Percentiles rank a stretch among this genome's conserved stretches.
Conservation (phyloP, 1,140 invertebrate species). For the Cherax destructor region DNA sequence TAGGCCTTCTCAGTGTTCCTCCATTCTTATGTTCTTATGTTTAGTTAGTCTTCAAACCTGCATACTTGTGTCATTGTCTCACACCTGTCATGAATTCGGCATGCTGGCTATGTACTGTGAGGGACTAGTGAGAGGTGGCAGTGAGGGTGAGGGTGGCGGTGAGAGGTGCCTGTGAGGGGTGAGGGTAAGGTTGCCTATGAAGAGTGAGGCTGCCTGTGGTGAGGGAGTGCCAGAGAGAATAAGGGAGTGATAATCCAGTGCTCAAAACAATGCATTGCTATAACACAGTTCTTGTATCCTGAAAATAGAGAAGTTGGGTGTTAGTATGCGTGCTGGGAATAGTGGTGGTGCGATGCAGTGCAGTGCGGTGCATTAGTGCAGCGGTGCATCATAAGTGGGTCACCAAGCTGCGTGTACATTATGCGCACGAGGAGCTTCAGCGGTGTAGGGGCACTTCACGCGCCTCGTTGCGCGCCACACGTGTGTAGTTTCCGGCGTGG, state of each 20-base stretch:
- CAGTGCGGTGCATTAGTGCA: conserved; percentile 19
- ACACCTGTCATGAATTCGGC: too few species aligned
- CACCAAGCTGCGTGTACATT: conserved; percentile 42
- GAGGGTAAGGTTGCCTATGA: too few species aligned
- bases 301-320: background rate
- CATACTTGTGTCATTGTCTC: too few species aligned
- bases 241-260: background rate
- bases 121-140: too few species aligned
- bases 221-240: background rate
- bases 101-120: too few species aligned
- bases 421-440: conserved; percentile 77
- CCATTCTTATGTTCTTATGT: too few species aligned
- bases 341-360: conserved; percentile 35
- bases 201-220: too few species aligned
- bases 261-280: background rate
- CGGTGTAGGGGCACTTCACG: conserved; percentile 76
- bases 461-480: conserved; percentile 83
- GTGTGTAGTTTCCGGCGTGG: conserved; percentile 92
- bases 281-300: background rate
- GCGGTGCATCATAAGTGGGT: background rate
- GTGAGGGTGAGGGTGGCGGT: too few species aligned
- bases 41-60: too few species aligned
- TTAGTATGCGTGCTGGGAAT: background rate
- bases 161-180: too few species aligned
- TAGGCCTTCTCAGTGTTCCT: too few species aligned